phyloP scores from a whole-genome alignment of 2,888 invertebrate genomes.

The Ceraclea dissimilis region DNA sequence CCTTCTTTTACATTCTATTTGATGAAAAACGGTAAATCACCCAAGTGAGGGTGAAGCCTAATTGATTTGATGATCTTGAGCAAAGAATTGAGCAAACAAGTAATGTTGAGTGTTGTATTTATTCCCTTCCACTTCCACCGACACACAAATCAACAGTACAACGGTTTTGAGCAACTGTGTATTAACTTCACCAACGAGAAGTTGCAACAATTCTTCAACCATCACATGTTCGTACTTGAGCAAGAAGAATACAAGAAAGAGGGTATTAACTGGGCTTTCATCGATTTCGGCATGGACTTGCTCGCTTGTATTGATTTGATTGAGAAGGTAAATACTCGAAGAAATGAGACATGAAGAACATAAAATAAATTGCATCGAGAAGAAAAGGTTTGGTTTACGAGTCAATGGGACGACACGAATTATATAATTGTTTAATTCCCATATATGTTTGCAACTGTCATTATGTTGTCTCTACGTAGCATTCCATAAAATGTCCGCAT shows the following conservation, averaged over 20 bases:
- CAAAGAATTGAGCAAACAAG: not conserved
- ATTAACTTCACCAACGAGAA: slow-evolving; percentile 98
- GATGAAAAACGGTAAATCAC: too few species aligned
- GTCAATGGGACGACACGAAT: too few species aligned
- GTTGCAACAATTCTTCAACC: slow-evolving; percentile 97
- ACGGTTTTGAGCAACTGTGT: slow-evolving; percentile 97
- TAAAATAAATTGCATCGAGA: not conserved
- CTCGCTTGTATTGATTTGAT: slow-evolving; percentile 92
- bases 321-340: slow-evolving; percentile 73
- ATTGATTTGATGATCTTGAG: too few species aligned
- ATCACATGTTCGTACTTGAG: slow-evolving; percentile 96
- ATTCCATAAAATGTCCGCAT: too few species aligned
- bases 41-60: too few species aligned
- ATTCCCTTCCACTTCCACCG: too few species aligned
- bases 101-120: not conserved
- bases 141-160: slow-evolving; percentile 52
- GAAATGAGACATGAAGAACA: not conserved
- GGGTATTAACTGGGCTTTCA: slow-evolving; percentile 93
- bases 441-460: too few species aligned
- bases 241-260: slow-evolving; percentile 94
- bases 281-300: slow-evolving; percentile 96
- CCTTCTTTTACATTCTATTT: too few species aligned
- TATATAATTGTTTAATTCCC: too few species aligned
- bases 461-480: too few species aligned
- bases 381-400: too few species aligned